These are phyloP conservation scores for Slavum lentiscoides DNA, from an alignment of 2,888 invertebrate genomes.

Conservation along the genomic window DNA sequence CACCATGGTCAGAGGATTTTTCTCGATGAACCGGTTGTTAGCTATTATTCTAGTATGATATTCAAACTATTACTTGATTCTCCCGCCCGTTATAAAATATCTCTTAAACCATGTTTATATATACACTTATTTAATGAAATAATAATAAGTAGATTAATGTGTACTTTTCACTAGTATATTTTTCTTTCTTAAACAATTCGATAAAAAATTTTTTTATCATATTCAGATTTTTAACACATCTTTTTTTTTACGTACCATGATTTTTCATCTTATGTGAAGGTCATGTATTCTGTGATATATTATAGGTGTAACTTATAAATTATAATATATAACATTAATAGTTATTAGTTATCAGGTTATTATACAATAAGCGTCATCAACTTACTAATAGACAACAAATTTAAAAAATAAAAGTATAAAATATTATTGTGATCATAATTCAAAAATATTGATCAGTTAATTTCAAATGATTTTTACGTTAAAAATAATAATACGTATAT, in stretches of 20 bases:
- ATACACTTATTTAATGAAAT: no score
- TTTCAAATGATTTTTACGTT: no score
- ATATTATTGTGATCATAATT: no score
- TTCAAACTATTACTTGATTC: not conserved
- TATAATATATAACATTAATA: no score
- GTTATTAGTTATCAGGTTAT: no score
- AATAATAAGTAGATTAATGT: not conserved
- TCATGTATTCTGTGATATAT: not conserved
- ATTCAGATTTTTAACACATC: not conserved
- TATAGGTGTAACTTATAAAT: no score
- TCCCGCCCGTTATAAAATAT: not conserved
- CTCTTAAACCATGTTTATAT: not conserved
- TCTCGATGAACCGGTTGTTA: conserved; percentile 25
- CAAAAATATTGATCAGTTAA: no score
- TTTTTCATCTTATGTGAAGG: conserved; percentile 5
- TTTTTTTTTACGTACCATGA: not conserved
- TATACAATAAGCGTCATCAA: no score
- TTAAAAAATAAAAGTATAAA: no score
- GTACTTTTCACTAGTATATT: not conserved
- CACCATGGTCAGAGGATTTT: conserved; percentile 6
- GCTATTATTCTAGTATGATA: not conserved
- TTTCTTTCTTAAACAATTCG: no score
- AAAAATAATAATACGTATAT: no score
- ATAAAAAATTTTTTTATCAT: not conserved
- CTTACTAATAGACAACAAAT: no score